Percentiles rank a stretch among this genome's conserved stretches.
Evolutionary conservation across 1,140 invertebrate species (phyloP).

Genomic region (Propsilocerus akamusi): DNA sequence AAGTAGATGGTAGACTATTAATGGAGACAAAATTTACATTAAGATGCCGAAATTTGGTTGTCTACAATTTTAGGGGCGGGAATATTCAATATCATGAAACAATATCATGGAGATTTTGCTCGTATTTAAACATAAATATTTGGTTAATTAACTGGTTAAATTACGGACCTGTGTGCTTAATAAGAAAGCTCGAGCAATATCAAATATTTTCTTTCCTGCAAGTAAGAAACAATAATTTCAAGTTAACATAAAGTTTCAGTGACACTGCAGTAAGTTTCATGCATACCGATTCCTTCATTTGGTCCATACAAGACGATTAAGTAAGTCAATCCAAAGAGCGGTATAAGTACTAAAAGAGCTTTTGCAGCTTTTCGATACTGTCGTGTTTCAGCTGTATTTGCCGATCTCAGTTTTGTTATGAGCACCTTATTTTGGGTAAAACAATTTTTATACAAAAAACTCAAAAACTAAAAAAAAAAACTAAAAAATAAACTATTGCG

Average conservation of each 20-base stretch:
- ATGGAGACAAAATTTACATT: background rate
- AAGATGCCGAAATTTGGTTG: background rate
- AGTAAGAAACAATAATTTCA: too few species aligned
- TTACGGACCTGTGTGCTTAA: conserved; percentile 55
- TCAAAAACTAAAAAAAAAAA: background rate
- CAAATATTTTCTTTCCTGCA: conserved; percentile 41
- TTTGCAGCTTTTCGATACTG: conserved; percentile 80
- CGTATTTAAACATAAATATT: background rate
- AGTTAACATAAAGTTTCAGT: too few species aligned
- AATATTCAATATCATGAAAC: conserved; percentile 1
- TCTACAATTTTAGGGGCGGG: background rate
- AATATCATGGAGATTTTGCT: background rate
- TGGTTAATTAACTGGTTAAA: background rate
- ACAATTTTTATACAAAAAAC: background rate
- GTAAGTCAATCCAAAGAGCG: conserved; percentile 72
- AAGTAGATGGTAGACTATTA: too few species aligned
- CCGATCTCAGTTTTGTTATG: conserved; percentile 77
- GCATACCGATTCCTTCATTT: conserved; percentile 36
- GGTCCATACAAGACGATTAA: conserved; percentile 62
- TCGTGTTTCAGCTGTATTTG: conserved; percentile 68
- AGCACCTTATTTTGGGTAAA: conserved; percentile 41
- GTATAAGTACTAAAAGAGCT: conserved; percentile 70
- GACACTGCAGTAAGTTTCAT: too few species aligned
- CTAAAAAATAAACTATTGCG: too few species aligned
- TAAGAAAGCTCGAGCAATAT: conserved; percentile 47